Conservation (phyloP, 2,113 vertebrate species). For the Actenoides hombroni region DNA sequence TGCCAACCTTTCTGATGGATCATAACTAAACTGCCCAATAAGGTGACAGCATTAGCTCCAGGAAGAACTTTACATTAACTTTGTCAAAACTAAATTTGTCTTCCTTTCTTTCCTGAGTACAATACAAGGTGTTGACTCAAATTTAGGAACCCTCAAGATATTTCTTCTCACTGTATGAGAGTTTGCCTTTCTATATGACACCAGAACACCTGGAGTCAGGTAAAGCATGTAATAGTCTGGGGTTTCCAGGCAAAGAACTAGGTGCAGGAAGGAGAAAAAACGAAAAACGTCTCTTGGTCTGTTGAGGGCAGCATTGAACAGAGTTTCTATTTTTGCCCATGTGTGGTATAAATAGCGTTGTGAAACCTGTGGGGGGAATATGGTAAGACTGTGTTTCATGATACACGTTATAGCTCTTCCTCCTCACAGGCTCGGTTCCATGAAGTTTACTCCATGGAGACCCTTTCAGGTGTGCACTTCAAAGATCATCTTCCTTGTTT, state of each 20-base stretch:
- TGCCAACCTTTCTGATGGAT: not conserved
- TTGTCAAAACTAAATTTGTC: not conserved
- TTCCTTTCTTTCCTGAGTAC: not conserved
- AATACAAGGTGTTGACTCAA: not conserved
- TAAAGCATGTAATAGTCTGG: not conserved
- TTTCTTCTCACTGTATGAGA: not conserved
- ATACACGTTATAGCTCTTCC: not conserved
- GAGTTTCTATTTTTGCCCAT: not conserved
- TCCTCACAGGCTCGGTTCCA: not conserved
- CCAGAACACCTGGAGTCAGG: not conserved
- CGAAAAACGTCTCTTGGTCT: rapidly evolving
- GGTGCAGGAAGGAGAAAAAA: not conserved
- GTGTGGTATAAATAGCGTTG: not conserved
- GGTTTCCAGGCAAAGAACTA: not conserved
- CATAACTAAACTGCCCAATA: not conserved
- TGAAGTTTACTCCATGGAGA: not conserved
- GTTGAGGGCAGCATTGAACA: not conserved
- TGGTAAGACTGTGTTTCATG: not conserved
- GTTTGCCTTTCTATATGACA: not conserved
- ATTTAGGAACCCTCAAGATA: not conserved
- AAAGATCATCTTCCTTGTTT: not conserved
- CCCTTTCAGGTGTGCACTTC: not conserved
- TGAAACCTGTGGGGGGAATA: not conserved
- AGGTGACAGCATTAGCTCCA: not conserved
- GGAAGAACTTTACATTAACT: not conserved